Evolutionary conservation across 2,797 vertebrate species (phyloP).

Genomic region (Vespertilio murinus): DNA sequence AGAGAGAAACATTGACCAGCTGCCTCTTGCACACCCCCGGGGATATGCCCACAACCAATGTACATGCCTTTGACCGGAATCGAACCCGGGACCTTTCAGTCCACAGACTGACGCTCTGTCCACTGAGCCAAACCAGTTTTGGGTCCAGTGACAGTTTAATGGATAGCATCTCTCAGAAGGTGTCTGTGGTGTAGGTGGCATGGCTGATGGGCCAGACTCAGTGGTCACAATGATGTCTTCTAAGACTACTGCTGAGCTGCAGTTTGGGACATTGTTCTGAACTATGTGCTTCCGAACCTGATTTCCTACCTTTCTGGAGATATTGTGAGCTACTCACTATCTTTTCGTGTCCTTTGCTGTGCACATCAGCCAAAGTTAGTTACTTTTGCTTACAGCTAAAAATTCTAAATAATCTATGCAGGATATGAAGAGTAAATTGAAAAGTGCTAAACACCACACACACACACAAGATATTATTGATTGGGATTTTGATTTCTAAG

Average conservation of each 20-base stretch:
- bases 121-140: no score
- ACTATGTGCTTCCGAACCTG: background rate
- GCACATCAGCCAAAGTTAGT: background rate
- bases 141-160: background rate
- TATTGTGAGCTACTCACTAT: background rate
- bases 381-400: slow-evolving; percentile 43
- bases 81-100: no score
- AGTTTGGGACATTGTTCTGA: background rate
- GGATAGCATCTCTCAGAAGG: background rate
- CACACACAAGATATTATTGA: background rate
- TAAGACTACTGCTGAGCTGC: background rate
- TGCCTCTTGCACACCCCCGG: no score
- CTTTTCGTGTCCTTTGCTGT: background rate
- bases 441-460: background rate
- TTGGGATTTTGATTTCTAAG: slow-evolving; percentile 44
- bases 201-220: background rate
- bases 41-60: no score
- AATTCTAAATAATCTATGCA: background rate
- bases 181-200: background rate
- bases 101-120: no score
- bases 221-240: background rate
- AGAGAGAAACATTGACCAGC: no score
- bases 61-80: no score
- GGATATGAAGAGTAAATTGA: background rate
- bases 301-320: background rate